Conservation (phyloP, 2,797 vertebrate species). For the Protonibea diacanthus region DNA sequence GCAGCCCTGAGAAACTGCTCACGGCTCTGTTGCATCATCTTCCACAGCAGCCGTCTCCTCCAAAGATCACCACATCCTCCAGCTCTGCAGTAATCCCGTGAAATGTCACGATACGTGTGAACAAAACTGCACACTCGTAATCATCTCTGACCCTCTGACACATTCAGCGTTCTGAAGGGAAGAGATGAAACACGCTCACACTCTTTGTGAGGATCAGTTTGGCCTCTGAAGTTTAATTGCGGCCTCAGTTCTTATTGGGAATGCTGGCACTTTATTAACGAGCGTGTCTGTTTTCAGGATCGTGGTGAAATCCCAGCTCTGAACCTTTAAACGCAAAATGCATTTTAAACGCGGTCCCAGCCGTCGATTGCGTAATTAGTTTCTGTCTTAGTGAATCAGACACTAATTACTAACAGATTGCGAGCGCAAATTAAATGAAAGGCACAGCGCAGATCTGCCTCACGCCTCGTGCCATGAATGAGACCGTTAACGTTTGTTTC, state of each 20-base stretch:
- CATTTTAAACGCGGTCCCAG: constrained; percentile 21
- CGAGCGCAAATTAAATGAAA: constrained; percentile 48
- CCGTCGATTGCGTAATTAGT: constrained; percentile 44
- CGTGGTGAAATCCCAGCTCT: constrained; percentile 16
- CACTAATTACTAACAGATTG: constrained; percentile 54
- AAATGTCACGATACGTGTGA: constrained; percentile 14
- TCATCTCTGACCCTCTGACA: constrained; percentile 42
- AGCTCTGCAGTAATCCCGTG: background rate
- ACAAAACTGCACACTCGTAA: constrained; percentile 33
- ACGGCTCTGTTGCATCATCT: background rate
- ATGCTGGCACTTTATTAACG: constrained; percentile 8
- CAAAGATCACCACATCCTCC: background rate
- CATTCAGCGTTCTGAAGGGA: constrained; percentile 13
- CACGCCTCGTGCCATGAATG: constrained; percentile 5
- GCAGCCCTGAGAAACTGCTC: background rate
- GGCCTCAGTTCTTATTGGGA: constrained; percentile 19
- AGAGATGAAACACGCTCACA: constrained; percentile 39
- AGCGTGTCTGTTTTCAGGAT: constrained; percentile 17
- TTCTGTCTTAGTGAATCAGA: constrained; percentile 41
- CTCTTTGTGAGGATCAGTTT: constrained; percentile 22
- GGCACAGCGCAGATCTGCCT: constrained; percentile 2
- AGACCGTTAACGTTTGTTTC: background rate
- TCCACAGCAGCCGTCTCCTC: background rate
- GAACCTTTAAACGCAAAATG: constrained; percentile 35
- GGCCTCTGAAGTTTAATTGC: constrained; percentile 45